These are phyloP conservation scores for Pristionchus mayeri DNA, from an alignment of 2,888 invertebrate species.

Conservation along the genomic window DNA sequence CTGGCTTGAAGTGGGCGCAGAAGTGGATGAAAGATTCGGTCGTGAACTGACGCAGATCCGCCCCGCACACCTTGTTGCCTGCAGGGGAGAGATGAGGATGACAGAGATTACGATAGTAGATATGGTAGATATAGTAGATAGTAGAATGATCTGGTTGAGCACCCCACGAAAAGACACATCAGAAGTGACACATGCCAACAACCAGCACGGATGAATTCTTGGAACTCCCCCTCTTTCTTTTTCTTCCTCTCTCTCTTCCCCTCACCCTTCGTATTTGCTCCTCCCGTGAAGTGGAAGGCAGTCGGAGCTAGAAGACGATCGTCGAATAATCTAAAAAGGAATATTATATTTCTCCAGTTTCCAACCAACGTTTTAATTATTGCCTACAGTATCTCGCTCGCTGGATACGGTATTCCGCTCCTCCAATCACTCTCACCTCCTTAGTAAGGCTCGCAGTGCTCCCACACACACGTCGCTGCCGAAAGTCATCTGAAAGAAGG, in stretches of 20 bases:
- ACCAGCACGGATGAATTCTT: too few species aligned
- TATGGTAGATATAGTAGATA: too few species aligned
- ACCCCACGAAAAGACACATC: too few species aligned
- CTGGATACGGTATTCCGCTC: neutral
- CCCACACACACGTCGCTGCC: constrained; percentile 18
- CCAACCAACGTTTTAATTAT: neutral
- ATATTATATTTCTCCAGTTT: too few species aligned
- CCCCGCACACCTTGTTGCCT: constrained; percentile 52
- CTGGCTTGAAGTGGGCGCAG: constrained; percentile 58
- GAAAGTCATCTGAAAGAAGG: constrained; percentile 18
- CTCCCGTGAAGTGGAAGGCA: constrained; percentile 58
- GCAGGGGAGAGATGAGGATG: too few species aligned
- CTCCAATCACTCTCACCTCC: neutral
- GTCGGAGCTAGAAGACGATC: constrained; percentile 53
- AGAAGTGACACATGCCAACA: too few species aligned
- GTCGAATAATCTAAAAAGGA: constrained; percentile 49
- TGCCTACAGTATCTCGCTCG: neutral
- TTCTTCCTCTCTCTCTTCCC: too few species aligned
- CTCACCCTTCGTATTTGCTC: constrained; percentile 55
- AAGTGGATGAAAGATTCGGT: constrained; percentile 59
- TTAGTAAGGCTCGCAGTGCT: neutral
- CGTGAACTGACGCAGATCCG: constrained; percentile 60
- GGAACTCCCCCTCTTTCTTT: too few species aligned
- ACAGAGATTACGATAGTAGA: too few species aligned
- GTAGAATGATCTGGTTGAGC: too few species aligned